phyloP scores from a whole-genome alignment of 2,888 invertebrate genomes.

The Orthonychiurus folsomi region DNA sequence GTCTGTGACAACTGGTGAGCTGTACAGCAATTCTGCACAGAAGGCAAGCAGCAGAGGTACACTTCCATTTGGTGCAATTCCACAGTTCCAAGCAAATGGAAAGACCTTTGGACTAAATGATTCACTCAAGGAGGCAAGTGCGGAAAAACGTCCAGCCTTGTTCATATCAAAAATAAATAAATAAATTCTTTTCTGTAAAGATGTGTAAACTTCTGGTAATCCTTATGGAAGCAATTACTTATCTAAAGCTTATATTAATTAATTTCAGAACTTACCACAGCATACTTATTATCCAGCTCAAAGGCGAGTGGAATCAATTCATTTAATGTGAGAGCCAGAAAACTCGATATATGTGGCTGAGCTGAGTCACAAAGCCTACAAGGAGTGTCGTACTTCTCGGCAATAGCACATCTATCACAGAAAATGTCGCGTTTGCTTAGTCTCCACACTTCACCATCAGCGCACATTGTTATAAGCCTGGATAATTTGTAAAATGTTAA shows the following conservation, averaged over 20 bases:
- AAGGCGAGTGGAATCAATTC: slow-evolving; percentile 14
- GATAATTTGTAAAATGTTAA: neutral
- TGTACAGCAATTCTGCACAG: slow-evolving; percentile 47
- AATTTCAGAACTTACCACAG: no score
- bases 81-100: slow-evolving; percentile 58
- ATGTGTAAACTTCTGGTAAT: no score
- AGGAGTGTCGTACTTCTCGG: neutral
- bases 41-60: slow-evolving; percentile 43
- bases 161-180: slow-evolving; percentile 36
- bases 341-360: neutral
- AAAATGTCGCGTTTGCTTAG: neutral
- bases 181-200: no score
- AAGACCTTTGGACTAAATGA: slow-evolving; percentile 61
- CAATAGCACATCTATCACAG: slow-evolving; percentile 5
- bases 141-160: slow-evolving; percentile 58
- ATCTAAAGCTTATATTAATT: no score
- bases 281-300: slow-evolving; percentile 17
- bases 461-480: neutral
- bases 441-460: neutral
- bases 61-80: slow-evolving; percentile 28
- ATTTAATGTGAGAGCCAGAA: slow-evolving; percentile 19
- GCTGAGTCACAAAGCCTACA: neutral
- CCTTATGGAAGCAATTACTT: no score
- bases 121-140: slow-evolving; percentile 57
- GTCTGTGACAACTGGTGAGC: slow-evolving; percentile 51